Base-by-base conservation (phyloP, 2,797 vertebrate species). In the Schizopygopsis malacanthus region DNA sequence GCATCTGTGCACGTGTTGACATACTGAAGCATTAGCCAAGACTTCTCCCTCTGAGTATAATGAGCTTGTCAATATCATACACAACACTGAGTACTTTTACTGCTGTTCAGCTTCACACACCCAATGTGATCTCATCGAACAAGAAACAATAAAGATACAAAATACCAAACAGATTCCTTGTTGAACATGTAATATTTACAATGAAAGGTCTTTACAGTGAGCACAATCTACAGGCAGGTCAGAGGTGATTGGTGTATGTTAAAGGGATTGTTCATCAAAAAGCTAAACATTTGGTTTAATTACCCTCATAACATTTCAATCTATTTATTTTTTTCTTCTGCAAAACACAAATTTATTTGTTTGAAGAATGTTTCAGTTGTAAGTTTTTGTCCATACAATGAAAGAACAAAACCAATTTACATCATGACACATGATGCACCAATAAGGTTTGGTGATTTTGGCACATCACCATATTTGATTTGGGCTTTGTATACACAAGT, bases 181-280 rank as follows among this genome's bases (percentile, higher is more conserved):
- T 88, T 77, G 80, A 69, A 87, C 54, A 52, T 82, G 76, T 89
- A 15, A 69, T 90, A 89, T 90, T 89, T 90, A 90, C 88, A 89
- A 13, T 7, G 33, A 80, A 77, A 82, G 15, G 79, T 83, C 54
- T 81, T 71, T 72, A 83, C 79, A 79, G 9, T 10, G 18, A 69
- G 20, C n/a, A 69, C 22, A 63, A 82, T 83, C 73, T 52, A 28
- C 25, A 83, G 50, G 81, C 69, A 80, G 72, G 39, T 6, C 50
- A 63, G 59, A 67, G 6, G 37, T 73, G 25, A n/a, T 16, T 33
- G n/a, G 28, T 52, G 22, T 54, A 82, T 39, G 18, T 52, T 75
- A 50, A 65, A 56, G 13, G 56, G 16, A 52, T 39, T n/a, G 52
- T 59, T 77, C 33, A 56, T 18, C 25, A 25, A 65, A 33, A 45